Base-by-base conservation (phyloP, 2,888 invertebrate species). In the Sepioteuthis lessoniana region DNA sequence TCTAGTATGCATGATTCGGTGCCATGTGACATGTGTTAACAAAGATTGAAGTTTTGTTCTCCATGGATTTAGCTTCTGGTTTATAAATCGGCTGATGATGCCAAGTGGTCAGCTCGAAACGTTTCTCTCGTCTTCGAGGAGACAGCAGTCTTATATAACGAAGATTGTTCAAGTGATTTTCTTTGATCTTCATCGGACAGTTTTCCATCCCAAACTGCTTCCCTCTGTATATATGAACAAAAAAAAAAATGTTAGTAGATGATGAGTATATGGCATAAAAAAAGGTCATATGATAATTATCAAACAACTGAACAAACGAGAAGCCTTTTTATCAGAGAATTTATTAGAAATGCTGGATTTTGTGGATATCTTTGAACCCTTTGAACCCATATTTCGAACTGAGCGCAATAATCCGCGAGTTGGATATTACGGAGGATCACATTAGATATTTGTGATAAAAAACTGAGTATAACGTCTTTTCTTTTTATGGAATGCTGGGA, bases 141-240 rank as follows among this genome's bases (percentile, higher is more conserved):
- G n/a, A 16, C 76, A 76, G n/a, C n/a, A 76, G 13, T 25, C 16
- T 35, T 76, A 35, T 76, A 1, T 21, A 76, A 76, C 35, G 76
- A 35, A 76, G 76, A 76, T 76, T 76, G 35, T 76, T 76, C n/a
- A 76, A 35, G 35, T n/a, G 76, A 76, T 76, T 76, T 13, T 76
- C n/a, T n/a, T n/a, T 76, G 76, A 76, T 76, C 13, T 76, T 76
- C 76, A 35, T n/a, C 25, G 76, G n/a, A 76, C 76, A 10, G 16
- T 76, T 76, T n/a, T 76, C 76, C 76, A 76, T 76, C 16, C 76
- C 76, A 76, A 76, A 76, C n/a, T 76, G 76, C 76, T 76, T 76
- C 16, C 76, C 76, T 35, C 76, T 76, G 76, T 3, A 76, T 2
- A n/a, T 25, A 76, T 25, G 25, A 55, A 55, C 7, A 25, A 55